phyloP scores from a whole-genome alignment of 2,113 vertebrate genomes.

The Leucosticte australis region DNA sequence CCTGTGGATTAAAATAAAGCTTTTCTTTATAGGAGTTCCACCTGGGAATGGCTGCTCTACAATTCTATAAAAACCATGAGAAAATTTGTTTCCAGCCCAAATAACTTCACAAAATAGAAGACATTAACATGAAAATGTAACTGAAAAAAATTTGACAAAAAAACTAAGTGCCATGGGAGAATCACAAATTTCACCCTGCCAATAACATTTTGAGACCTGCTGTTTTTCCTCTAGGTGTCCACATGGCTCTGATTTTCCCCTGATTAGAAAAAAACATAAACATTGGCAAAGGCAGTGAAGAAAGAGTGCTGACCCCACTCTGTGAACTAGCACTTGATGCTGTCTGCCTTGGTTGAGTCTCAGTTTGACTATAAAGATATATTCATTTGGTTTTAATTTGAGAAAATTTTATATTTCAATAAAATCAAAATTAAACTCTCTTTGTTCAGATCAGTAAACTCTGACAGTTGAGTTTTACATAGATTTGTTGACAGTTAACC shows the following conservation, averaged over 20 bases:
- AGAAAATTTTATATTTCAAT: conserved; percentile 54
- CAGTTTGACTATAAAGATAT: conserved; percentile 29
- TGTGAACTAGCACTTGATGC: conserved; percentile 29
- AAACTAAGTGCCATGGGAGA: background rate
- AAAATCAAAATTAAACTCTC: conserved; percentile 43
- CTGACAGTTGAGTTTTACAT: background rate
- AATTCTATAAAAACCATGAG: conserved; percentile 4
- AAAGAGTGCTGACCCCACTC: conserved; percentile 35
- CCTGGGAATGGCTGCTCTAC: background rate
- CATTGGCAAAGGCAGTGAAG: conserved; percentile 45
- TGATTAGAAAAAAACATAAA: conserved; percentile 71
- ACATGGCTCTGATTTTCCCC: conserved; percentile 73
- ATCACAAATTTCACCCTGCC: conserved; percentile 14
- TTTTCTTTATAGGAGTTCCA: conserved; percentile 46
- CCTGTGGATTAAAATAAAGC: conserved; percentile 27
- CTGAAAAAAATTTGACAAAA: background rate
- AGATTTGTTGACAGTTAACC: background rate
- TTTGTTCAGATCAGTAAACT: conserved; percentile 2
- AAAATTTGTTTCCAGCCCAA: conserved; percentile 14
- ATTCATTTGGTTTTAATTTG: conserved; percentile 62
- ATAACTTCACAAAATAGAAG: background rate
- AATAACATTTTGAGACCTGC: conserved; percentile 48
- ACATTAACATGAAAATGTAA: conserved; percentile 20
- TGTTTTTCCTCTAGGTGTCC: conserved; percentile 58
- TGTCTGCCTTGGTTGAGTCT: conserved; percentile 29